These are phyloP conservation scores for Ciconia nigra DNA, from an alignment of 2,797 vertebrate genomes.

Conservation along the genomic window DNA sequence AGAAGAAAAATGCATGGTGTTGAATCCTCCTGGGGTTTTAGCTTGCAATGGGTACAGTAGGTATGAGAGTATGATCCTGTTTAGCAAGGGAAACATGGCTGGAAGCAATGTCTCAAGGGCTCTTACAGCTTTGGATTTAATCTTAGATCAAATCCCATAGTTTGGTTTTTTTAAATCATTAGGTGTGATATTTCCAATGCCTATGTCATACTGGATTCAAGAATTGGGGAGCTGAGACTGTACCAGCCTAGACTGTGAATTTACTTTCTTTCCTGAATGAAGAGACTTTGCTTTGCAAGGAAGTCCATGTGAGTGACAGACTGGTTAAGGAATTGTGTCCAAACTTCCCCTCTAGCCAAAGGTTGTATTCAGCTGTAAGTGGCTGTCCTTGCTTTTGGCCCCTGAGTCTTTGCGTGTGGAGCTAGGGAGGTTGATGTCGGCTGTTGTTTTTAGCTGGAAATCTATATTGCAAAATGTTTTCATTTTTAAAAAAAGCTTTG, in stretches of 20 bases:
- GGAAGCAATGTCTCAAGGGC: not conserved
- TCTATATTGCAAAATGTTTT: not conserved
- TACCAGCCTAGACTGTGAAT: not conserved
- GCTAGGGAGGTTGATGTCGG: fast-evolving
- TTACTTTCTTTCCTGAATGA: not conserved
- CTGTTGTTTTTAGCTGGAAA: not conserved
- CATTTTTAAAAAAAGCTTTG: not conserved
- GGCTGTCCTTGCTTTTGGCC: not conserved
- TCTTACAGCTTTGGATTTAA: not conserved
- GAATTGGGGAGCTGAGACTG: not conserved
- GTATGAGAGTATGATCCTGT: not conserved
- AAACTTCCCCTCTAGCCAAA: not conserved
- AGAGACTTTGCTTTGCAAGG: not conserved
- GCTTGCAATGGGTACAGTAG: not conserved
- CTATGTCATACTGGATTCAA: not conserved
- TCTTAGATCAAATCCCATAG: not conserved
- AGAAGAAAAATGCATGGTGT: fast-evolving
- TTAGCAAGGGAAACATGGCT: not conserved
- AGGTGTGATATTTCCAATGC: not conserved
- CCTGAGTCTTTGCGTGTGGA: fast-evolving
- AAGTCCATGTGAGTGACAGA: not conserved
- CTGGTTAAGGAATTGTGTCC: not conserved
- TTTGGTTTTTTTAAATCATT: fast-evolving
- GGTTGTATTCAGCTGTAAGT: fast-evolving
- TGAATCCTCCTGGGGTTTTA: fast-evolving